These are phyloP conservation scores for Tenthredo mesomela DNA, from an alignment of 2,888 invertebrate species.

Conservation along the genomic window DNA sequence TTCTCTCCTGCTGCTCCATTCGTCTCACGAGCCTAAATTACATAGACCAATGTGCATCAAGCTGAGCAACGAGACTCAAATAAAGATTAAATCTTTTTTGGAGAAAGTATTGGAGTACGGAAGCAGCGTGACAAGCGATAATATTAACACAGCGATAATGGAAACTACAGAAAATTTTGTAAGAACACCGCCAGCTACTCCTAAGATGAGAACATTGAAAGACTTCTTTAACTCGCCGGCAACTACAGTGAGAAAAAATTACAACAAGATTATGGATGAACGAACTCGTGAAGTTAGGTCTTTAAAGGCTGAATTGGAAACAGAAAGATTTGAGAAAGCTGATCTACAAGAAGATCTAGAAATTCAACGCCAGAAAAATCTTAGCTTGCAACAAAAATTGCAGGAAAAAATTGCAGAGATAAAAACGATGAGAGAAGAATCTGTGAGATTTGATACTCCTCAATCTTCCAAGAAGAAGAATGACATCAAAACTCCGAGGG, in stretches of 20 bases:
- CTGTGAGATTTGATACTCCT: conserved; percentile 69
- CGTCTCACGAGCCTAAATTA: conserved; percentile 80
- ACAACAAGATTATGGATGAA: conserved; percentile 74
- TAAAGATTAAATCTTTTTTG: conserved; percentile 80
- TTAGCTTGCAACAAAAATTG: conserved; percentile 80
- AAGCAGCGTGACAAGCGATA: conserved; percentile 76
- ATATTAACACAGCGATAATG: conserved; percentile 78
- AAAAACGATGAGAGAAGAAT: conserved; percentile 72
- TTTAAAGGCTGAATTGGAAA: conserved; percentile 81
- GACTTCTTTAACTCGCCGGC: conserved; percentile 72
- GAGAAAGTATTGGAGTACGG: conserved; percentile 80
- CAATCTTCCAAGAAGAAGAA: conserved; percentile 72
- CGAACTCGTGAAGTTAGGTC: conserved; percentile 78
- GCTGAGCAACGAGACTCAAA: conserved; percentile 79
- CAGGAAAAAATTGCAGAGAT: conserved; percentile 75
- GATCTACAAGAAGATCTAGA: conserved; percentile 83
- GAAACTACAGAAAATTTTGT: conserved; percentile 62
- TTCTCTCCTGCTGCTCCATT: conserved; percentile 80
- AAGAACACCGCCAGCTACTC: conserved; percentile 61
- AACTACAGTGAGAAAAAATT: conserved; percentile 65
- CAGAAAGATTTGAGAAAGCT: conserved; percentile 82
- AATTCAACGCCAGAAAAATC: conserved; percentile 79
- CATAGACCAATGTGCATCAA: conserved; percentile 81
- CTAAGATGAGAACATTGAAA: conserved; percentile 63
- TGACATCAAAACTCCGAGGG: conserved; percentile 66